phyloP scores from a whole-genome alignment of 2,113 vertebrate genomes.

The Hypanus sabinus region DNA sequence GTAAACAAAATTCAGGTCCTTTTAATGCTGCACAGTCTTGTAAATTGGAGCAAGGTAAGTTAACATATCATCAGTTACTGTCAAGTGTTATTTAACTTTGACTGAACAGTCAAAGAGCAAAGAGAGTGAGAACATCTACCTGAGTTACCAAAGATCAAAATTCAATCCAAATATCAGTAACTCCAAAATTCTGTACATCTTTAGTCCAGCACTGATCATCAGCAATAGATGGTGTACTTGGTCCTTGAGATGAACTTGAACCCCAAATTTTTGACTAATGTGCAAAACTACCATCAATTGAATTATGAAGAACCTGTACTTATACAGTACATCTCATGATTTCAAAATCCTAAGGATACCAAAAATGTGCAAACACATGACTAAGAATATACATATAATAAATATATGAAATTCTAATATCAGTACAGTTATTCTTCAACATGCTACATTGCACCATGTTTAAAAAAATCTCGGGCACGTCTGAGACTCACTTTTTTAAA shows the following conservation, averaged over 20 bases:
- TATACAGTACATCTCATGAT: not conserved
- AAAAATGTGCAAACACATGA: not conserved
- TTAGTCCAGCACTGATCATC: not conserved
- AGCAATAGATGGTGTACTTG: not conserved
- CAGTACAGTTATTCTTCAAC: not conserved
- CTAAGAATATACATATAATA: not conserved
- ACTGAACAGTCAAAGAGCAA: not conserved
- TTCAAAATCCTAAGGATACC: not conserved
- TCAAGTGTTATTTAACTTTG: not conserved
- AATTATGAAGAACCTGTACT: not conserved
- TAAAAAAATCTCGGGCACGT: not conserved
- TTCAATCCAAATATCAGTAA: not conserved
- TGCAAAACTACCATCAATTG: not conserved
- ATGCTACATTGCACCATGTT: not conserved
- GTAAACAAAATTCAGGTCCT: not conserved
- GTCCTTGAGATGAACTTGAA: not conserved
- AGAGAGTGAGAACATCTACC: not conserved
- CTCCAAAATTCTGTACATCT: not conserved
- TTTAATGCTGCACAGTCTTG: not conserved
- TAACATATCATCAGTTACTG: not conserved
- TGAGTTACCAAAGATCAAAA: conserved; percentile 8
- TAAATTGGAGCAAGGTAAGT: not conserved
- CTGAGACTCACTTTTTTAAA: not conserved
- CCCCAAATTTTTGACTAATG: not conserved
- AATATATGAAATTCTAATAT: not conserved